phyloP scores from a whole-genome alignment of 2,797 vertebrate species.

The Semotilus atromaculatus region DNA sequence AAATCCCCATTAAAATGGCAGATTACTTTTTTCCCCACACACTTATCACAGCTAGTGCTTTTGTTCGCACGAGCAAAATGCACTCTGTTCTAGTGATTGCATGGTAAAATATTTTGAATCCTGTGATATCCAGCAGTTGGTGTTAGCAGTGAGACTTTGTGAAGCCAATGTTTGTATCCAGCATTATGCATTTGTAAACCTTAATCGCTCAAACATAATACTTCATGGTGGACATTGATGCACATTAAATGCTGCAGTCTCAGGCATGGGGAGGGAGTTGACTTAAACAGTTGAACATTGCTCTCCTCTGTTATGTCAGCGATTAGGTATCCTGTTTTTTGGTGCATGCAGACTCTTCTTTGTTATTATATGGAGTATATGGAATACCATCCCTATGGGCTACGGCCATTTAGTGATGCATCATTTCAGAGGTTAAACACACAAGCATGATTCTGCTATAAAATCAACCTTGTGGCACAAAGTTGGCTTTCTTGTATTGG shows the following conservation, averaged over 20 bases:
- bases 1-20: neutral
- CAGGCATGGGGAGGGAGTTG: neutral
- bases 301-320: too few relatives aligned
- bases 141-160: neutral
- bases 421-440: neutral
- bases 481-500: neutral
- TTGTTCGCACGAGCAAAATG: neutral
- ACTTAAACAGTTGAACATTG: too few relatives aligned
- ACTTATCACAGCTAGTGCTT: neutral
- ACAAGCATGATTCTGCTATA: neutral
- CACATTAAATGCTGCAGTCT: neutral
- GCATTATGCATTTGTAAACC: neutral
- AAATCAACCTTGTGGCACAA: neutral
- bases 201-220: neutral
- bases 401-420: neutral
- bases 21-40: neutral
- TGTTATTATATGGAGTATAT: neutral
- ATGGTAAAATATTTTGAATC: neutral
- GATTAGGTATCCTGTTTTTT: neutral
- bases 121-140: neutral
- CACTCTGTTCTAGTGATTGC: neutral
- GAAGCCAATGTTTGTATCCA: neutral
- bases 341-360: neutral
- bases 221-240: neutral
- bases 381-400: neutral